A percentile compares a stretch with the other conserved stretches of the same genome.
These are phyloP conservation scores for Octomys mimax DNA, from an alignment of 2,797 vertebrate genomes.

Conservation along the genomic window DNA sequence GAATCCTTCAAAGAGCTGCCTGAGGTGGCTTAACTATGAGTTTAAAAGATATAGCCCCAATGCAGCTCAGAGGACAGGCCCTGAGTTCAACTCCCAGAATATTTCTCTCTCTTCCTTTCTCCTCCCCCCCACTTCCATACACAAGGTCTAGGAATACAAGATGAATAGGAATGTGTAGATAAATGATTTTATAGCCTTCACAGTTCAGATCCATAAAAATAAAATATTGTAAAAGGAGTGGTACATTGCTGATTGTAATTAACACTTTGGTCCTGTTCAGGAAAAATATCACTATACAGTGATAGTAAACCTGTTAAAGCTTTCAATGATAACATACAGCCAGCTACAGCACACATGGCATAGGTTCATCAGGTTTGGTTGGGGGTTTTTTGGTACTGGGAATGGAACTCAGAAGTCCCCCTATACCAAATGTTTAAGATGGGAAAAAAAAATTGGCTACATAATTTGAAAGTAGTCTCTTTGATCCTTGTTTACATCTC, in stretches of 20 bases:
- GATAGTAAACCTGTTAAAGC: background rate
- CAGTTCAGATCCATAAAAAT: conserved; percentile 19
- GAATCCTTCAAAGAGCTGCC: background rate
- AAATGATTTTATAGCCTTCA: conserved; percentile 5
- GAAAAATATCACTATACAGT: background rate
- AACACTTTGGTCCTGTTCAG: background rate
- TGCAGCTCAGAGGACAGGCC: background rate
- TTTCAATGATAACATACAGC: background rate
- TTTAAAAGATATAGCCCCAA: background rate
- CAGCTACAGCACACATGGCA: background rate
- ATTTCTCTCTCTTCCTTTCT: background rate
- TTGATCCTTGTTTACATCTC: conserved; percentile 23
- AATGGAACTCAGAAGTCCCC: no score
- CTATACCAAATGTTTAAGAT: conserved; percentile 15
- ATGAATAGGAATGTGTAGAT: background rate
- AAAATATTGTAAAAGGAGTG: conserved; percentile 35
- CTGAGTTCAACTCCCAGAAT: background rate
- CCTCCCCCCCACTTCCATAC: fast-evolving
- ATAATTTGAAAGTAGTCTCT: conserved; percentile 35
- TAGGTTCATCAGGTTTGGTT: background rate
- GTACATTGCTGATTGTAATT: background rate
- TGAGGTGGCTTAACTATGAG: background rate
- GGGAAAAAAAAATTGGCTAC: background rate
- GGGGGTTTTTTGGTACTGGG: no score
- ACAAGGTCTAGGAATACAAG: background rate